Evolutionary conservation across 2,113 vertebrate species (phyloP).

Genomic region (Gopherus evgoodei): DNA sequence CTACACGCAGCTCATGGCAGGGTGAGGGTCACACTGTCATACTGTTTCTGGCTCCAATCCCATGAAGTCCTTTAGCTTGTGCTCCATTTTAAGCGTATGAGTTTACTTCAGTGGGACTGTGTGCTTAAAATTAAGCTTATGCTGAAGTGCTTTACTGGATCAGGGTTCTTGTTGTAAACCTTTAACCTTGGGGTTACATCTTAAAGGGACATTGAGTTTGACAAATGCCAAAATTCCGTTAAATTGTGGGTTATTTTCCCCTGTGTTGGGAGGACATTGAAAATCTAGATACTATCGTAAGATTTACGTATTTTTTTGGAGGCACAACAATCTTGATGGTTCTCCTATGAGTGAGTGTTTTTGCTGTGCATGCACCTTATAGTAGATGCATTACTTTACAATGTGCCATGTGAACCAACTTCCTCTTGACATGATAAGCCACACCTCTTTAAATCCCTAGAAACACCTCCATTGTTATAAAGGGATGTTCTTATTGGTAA

Average conservation of each 20-base stretch:
- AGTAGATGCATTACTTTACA: not conserved
- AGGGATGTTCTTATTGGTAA: not conserved
- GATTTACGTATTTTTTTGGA: not conserved
- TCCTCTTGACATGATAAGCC: not conserved
- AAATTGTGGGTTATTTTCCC: not conserved
- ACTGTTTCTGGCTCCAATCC: not conserved
- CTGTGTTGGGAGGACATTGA: not conserved
- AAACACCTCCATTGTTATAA: not conserved
- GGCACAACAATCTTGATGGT: not conserved
- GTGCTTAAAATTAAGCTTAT: not conserved
- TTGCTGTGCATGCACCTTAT: not conserved
- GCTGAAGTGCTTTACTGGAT: not conserved
- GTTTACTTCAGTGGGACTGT: not conserved
- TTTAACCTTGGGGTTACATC: not conserved
- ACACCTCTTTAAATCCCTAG: not conserved
- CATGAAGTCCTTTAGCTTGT: not conserved
- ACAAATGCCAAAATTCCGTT: not conserved
- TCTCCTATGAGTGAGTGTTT: not conserved
- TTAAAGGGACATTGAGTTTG: not conserved
- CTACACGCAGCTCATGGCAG: not conserved
- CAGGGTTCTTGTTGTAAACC: not conserved
- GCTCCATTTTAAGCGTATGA: not conserved
- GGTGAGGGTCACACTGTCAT: not conserved
- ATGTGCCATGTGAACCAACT: not conserved
- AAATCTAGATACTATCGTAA: not conserved